A percentile compares a stretch with the other conserved stretches of the same genome.
phyloP scores from a whole-genome alignment of 2,797 vertebrate species.

The Tiaroga cobitis region DNA sequence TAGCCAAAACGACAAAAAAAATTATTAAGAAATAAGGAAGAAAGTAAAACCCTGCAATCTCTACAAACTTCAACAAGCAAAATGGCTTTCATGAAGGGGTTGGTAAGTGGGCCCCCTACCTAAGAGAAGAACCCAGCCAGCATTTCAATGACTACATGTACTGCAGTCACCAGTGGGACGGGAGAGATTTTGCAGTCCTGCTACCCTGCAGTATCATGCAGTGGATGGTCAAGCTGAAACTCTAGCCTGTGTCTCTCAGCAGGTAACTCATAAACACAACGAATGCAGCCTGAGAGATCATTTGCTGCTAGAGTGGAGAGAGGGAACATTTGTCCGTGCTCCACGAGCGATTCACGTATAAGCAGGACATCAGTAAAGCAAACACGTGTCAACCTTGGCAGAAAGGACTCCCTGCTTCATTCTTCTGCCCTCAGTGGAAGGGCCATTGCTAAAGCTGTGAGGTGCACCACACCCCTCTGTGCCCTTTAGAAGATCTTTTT shows the following conservation, averaged over 20 bases:
- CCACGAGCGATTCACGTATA: slow-evolving; percentile 4
- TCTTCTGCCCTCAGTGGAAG: slow-evolving; percentile 16
- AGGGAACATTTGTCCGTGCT: slow-evolving; percentile 5
- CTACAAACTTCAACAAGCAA: not conserved
- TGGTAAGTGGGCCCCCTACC: not conserved
- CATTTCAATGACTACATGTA: slow-evolving; percentile 32
- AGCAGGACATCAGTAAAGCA: slow-evolving; percentile 47
- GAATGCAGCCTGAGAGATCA: slow-evolving; percentile 11
- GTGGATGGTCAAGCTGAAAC: not conserved
- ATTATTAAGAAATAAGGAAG: not conserved
- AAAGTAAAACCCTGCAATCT: not conserved
- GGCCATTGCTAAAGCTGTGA: slow-evolving; percentile 22
- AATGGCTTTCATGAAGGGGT: slow-evolving; percentile 10
- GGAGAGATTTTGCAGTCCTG: not conserved
- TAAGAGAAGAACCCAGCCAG: slow-evolving; percentile 9
- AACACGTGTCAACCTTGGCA: slow-evolving; percentile 36
- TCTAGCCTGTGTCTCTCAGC: slow-evolving; percentile 18
- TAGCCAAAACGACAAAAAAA: not conserved
- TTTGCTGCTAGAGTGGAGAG: slow-evolving; percentile 25
- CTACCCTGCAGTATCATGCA: slow-evolving; percentile 11
- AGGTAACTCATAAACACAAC: slow-evolving; percentile 38
- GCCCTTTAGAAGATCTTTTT: slow-evolving; percentile 11
- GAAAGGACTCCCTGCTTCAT: slow-evolving; percentile 27
- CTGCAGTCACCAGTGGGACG: not conserved
- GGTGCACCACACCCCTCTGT: not conserved